phyloP scores from a whole-genome alignment of 2,113 vertebrate species.

The Sebastes schlegelii region DNA sequence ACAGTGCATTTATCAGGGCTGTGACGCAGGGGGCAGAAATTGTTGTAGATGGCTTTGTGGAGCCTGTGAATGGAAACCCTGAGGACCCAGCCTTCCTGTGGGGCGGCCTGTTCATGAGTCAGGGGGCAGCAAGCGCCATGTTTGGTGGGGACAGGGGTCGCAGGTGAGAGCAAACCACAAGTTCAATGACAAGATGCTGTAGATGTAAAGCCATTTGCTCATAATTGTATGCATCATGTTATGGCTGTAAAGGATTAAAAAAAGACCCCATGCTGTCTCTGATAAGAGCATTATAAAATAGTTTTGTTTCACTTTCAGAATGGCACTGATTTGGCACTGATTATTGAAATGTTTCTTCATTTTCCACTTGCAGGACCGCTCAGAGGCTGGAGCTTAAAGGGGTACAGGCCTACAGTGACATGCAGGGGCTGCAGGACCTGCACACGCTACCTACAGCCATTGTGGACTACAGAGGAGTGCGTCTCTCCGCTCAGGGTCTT shows the following conservation, averaged over 20 bases:
- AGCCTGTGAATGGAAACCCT: conserved; percentile 81
- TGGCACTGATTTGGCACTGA: background rate
- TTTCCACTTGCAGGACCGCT: conserved; percentile 70
- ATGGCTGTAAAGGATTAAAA: background rate
- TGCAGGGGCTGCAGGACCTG: conserved; percentile 78
- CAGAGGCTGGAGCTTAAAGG: conserved; percentile 84
- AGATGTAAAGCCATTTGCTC: background rate
- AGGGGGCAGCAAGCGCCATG: conserved; percentile 72
- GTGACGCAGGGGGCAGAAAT: conserved; percentile 82
- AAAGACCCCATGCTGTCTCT: background rate
- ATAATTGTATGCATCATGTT: background rate
- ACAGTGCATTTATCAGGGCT: conserved; percentile 85
- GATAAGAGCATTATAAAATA: background rate
- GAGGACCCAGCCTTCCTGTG: conserved; percentile 86
- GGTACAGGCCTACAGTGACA: conserved; percentile 83
- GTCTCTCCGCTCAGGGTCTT: conserved; percentile 86
- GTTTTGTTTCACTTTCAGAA: background rate
- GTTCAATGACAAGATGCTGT: background rate
- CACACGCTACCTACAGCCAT: conserved; percentile 87
- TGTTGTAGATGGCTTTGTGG: conserved; percentile 84
- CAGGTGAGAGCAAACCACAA: conserved; percentile 58
- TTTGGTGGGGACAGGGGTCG: conserved; percentile 84
- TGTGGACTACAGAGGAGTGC: conserved; percentile 86
- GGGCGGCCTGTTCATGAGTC: conserved; percentile 86
- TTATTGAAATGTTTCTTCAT: conserved; percentile 14